Evolutionary conservation across 2,797 vertebrate genomes (phyloP).

Genomic region (Neoniphon sammara): DNA sequence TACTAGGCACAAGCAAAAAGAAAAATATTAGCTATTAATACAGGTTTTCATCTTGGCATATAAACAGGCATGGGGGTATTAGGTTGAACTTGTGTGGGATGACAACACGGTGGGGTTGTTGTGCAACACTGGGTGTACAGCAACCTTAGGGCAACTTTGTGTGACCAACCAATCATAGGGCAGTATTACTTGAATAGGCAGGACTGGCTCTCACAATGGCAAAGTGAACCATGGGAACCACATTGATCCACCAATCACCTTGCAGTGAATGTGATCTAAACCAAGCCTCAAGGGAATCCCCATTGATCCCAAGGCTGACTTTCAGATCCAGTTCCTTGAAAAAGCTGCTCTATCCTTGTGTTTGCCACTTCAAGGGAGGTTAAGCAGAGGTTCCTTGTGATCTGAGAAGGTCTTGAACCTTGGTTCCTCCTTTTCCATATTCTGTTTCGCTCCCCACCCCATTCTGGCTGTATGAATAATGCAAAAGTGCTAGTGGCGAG

Average conservation of each 20-base stretch:
- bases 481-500: conserved; percentile 81
- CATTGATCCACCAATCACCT: conserved; percentile 82
- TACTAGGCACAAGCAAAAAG: conserved; percentile 6
- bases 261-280: conserved; percentile 75
- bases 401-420: conserved; percentile 85
- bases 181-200: conserved; percentile 53
- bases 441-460: conserved; percentile 73
- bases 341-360: conserved; percentile 77
- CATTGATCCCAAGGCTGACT: conserved; percentile 81
- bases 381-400: conserved; percentile 86
- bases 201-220: conserved; percentile 77
- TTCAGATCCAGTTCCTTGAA: conserved; percentile 77
- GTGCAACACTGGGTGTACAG: conserved; percentile 23
- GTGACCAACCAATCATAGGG: conserved; percentile 48
- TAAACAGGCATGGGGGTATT: conserved; percentile 2
- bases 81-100: conserved; percentile 21
- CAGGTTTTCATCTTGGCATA: conserved; percentile 18
- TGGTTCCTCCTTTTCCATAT: conserved; percentile 77
- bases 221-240: conserved; percentile 81
- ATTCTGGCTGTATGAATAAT: conserved; percentile 82
- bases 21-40: conserved; percentile 38
- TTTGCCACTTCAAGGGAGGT: conserved; percentile 84
- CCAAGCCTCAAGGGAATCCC: conserved; percentile 70
- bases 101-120: background rate
- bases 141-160: conserved; percentile 18